These are phyloP conservation scores for Brachyalestes nurse DNA, from an alignment of 2,797 vertebrate species.

Conservation along the genomic window DNA sequence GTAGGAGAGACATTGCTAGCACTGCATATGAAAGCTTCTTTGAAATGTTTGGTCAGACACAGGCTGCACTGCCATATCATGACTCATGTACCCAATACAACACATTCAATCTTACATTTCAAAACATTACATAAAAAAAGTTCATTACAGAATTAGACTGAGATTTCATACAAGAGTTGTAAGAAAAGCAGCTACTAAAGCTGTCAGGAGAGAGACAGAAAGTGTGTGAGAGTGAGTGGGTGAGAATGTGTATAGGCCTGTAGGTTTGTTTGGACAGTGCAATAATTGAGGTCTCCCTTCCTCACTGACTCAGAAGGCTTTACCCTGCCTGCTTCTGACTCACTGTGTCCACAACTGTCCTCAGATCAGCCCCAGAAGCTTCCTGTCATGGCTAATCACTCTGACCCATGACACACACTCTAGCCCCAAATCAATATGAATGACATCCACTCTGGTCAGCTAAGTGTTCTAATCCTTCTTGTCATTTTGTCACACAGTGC, in stretches of 20 bases:
- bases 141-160: no score
- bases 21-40: no score
- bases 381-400: slow-evolving; percentile 2
- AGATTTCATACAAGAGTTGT: background rate
- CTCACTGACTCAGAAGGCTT: slow-evolving; percentile 3
- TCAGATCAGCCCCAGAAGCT: background rate
- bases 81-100: no score
- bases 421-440: background rate
- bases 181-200: background rate
- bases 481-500: background rate
- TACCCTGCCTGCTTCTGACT: background rate
- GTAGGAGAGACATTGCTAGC: no score
- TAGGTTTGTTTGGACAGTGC: slow-evolving; percentile 18
- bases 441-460: background rate
- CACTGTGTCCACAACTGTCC: background rate
- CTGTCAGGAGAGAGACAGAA: background rate
- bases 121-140: no score
- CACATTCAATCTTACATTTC: no score
- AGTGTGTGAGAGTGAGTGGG: background rate
- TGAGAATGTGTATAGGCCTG: slow-evolving; percentile 7
- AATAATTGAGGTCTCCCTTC: slow-evolving; percentile 23
- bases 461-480: background rate
- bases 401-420: background rate
- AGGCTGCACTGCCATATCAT: no score
- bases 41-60: no score